phyloP scores from a whole-genome alignment of 2,888 invertebrate genomes.

The Hedychridium roseum region DNA sequence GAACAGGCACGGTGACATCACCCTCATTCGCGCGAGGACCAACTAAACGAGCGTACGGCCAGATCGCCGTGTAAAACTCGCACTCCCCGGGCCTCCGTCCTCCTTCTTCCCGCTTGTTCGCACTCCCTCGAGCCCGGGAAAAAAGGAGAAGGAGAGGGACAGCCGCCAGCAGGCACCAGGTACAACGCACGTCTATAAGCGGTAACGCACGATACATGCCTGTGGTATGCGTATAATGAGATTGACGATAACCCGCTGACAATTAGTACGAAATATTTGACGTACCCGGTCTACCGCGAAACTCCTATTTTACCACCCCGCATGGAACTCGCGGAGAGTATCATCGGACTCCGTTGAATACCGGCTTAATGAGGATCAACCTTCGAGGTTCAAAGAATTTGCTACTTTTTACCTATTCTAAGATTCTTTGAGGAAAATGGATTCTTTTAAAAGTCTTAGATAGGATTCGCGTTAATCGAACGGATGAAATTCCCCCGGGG shows the following conservation, averaged over 20 bases:
- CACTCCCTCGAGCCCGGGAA: not conserved
- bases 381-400: no score
- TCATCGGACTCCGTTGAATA: no score
- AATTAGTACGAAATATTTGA: constrained; percentile 44
- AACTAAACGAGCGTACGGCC: constrained; percentile 59
- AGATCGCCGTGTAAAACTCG: constrained; percentile 51
- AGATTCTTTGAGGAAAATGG: no score
- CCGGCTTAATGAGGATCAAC: no score
- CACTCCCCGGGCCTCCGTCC: constrained; percentile 19
- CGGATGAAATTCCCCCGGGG: no score
- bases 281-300: not conserved
- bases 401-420: no score
- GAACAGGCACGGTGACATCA: constrained; percentile 62
- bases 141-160: not conserved
- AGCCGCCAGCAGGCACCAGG: not conserved
- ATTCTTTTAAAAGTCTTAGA: no score
- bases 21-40: constrained; percentile 59
- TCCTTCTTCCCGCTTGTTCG: constrained; percentile 10
- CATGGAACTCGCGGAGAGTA: no score
- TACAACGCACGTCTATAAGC: constrained; percentile 1
- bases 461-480: no score
- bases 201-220: constrained; percentile 45
- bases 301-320: no score
- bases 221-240: constrained; percentile 54
- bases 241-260: constrained; percentile 51